Evolutionary conservation across 2,113 vertebrate genomes (phyloP).

Genomic region (Cepphus grylle): DNA sequence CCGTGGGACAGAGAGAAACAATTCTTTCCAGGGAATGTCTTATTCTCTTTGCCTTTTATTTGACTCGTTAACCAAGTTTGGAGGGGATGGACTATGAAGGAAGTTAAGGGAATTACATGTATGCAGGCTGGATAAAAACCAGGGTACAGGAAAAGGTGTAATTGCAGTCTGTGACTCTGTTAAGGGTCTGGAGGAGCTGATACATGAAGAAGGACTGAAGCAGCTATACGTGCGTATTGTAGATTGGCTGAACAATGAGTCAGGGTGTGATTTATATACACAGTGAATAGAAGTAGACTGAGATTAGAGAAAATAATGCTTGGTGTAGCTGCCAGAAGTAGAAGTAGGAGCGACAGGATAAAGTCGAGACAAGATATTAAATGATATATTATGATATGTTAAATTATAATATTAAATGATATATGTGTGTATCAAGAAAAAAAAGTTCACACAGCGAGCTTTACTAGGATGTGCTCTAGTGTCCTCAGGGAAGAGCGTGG

Average conservation of each 20-base stretch:
- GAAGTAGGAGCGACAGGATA: background rate
- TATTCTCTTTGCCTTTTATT: constrained; percentile 34
- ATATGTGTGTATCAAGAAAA: background rate
- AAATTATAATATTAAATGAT: background rate
- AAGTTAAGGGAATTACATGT: background rate
- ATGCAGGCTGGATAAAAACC: background rate
- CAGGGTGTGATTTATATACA: background rate
- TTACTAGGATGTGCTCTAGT: background rate
- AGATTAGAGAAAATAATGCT: background rate
- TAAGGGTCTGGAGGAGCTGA: background rate
- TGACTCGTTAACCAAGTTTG: constrained; percentile 36
- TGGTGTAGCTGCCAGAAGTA: background rate
- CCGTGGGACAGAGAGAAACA: background rate
- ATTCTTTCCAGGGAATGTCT: constrained; percentile 35
- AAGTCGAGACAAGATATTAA: background rate
- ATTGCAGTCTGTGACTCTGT: background rate
- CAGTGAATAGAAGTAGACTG: background rate
- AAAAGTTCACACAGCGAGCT: background rate
- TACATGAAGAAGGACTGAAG: background rate
- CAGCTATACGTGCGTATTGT: background rate
- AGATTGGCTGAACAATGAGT: background rate
- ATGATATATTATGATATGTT: background rate
- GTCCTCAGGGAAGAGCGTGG: background rate
- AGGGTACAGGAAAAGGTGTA: background rate
- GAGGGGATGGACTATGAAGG: constrained; percentile 1